These are phyloP conservation scores for Nemotelus pantherinus DNA, from an alignment of 2,888 invertebrate species.

Conservation along the genomic window DNA sequence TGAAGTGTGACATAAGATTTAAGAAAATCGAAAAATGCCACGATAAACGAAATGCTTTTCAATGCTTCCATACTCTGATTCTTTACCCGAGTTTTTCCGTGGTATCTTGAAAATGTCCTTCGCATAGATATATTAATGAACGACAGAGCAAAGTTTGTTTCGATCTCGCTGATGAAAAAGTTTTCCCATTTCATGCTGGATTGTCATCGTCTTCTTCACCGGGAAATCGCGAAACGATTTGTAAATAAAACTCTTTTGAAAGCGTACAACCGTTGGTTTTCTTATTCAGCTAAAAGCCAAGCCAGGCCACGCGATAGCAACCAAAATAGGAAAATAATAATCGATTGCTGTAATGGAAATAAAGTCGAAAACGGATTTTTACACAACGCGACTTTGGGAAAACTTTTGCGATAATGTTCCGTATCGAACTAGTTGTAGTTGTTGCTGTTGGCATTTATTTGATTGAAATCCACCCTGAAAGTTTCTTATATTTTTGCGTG, in stretches of 20 bases:
- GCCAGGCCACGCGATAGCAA: neutral
- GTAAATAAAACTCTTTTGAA: slow-evolving; percentile 39
- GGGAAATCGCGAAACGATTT: slow-evolving; percentile 28
- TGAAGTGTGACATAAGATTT: slow-evolving; percentile 12
- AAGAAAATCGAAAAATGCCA: no score
- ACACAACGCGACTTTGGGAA: slow-evolving; percentile 18
- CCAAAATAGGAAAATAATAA: slow-evolving; percentile 43
- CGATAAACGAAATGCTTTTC: no score
- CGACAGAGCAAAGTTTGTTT: slow-evolving; percentile 33
- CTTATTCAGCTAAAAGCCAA: neutral
- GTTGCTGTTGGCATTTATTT: neutral
- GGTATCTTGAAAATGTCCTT: neutral
- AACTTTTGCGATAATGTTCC: slow-evolving; percentile 31
- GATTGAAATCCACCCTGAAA: no score
- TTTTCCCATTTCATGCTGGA: slow-evolving; percentile 41
- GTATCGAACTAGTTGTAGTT: slow-evolving; percentile 33
- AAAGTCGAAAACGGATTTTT: slow-evolving; percentile 30
- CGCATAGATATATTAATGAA: slow-evolving; percentile 38
- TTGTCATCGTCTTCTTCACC: slow-evolving; percentile 14
- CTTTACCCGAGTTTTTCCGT: no score
- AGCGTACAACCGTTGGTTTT: neutral
- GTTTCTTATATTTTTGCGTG: neutral
- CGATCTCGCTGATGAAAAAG: slow-evolving; percentile 45
- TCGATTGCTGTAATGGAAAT: slow-evolving; percentile 36
- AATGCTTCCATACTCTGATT: no score